phyloP scores from a whole-genome alignment of 1,140 invertebrate species.

The Drosophila nigrodunni region DNA sequence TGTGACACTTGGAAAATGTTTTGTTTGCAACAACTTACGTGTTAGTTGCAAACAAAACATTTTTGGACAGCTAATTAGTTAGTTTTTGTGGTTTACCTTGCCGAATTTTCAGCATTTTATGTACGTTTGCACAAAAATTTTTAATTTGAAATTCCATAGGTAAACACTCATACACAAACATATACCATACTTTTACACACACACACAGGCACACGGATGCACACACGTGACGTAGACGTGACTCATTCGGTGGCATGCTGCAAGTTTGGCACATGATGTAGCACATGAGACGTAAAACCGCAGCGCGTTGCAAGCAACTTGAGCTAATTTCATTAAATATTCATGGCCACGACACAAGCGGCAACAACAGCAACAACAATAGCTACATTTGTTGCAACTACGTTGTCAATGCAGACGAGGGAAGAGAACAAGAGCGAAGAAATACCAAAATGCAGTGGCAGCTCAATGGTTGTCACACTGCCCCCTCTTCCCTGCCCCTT shows the following conservation, averaged over 20 bases:
- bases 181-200: conserved; percentile 1
- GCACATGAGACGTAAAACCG: conserved; percentile 40
- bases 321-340: conserved; percentile 83
- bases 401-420: conserved; percentile 12
- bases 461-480: conserved; percentile 10
- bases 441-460: conserved; percentile 46
- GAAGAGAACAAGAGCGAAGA: neutral
- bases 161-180: conserved; percentile 38
- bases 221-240: conserved; percentile 14
- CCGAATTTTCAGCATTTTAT: conserved; percentile 19
- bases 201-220: conserved; percentile 13
- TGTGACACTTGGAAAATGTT: neutral
- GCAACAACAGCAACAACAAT: conserved; percentile 19
- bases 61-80: conserved; percentile 35
- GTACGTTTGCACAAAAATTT: conserved; percentile 26
- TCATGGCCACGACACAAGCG: conserved; percentile 69
- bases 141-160: conserved; percentile 52
- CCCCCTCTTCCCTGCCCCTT: neutral
- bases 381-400: conserved; percentile 10
- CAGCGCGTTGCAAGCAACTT: conserved; percentile 66
- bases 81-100: neutral
- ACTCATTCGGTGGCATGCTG: conserved; percentile 13
- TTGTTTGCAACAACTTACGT: neutral
- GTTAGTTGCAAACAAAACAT: conserved; percentile 4
- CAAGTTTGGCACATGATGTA: conserved; percentile 6